Evolutionary conservation across 2,113 vertebrate species (phyloP).

Genomic region (Ptyas mucosa): DNA sequence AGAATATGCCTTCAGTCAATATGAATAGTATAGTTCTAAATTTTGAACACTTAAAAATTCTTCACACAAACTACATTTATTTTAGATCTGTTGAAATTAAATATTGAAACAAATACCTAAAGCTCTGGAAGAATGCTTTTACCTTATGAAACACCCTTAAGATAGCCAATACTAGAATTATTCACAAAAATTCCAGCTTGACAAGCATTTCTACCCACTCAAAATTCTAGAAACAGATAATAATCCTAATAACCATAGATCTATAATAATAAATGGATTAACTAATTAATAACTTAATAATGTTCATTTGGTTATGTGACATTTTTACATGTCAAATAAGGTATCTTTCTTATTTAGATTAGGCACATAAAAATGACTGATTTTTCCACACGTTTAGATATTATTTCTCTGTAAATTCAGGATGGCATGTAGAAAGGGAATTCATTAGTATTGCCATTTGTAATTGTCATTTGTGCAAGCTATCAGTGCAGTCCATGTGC

Average conservation of each 20-base stretch:
- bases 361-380: neutral
- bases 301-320: neutral
- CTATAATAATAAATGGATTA: neutral
- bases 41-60: neutral
- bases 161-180: neutral
- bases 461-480: neutral
- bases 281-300: neutral
- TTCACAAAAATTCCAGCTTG: neutral
- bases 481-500: neutral
- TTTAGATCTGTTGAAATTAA: neutral
- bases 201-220: neutral
- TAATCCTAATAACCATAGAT: neutral
- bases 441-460: neutral
- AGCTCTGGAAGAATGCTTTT: neutral
- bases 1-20: neutral
- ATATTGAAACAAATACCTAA: neutral
- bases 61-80: neutral
- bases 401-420: neutral
- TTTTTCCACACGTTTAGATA: neutral
- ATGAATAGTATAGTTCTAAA: neutral
- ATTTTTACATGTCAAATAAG: neutral
- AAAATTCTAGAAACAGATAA: neutral
- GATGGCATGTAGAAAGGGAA: neutral
- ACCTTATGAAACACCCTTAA: neutral
- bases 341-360: neutral